phyloP scores from a whole-genome alignment of 2,113 vertebrate genomes.

The Regulus satrapa region DNA sequence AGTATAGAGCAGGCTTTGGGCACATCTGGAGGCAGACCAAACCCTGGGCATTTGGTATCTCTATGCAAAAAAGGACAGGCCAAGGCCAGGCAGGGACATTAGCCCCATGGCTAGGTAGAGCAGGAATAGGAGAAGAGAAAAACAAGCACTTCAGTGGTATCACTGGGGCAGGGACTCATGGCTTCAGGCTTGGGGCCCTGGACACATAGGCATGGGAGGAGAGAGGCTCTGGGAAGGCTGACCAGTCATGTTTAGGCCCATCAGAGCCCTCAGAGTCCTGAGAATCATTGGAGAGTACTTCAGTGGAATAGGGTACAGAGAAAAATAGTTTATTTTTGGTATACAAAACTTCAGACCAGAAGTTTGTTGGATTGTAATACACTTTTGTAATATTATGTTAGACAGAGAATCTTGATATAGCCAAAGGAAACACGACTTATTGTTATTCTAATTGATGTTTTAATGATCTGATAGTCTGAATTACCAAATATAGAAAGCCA shows the following conservation, averaged over 20 bases:
- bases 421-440: background rate
- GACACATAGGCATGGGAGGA: fast-evolving
- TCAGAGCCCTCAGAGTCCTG: background rate
- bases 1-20: background rate
- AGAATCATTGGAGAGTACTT: background rate
- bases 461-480: background rate
- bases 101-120: background rate
- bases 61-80: background rate
- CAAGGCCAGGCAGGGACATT: background rate
- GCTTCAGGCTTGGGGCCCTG: background rate
- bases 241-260: background rate
- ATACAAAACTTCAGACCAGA: background rate
- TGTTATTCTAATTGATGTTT: background rate
- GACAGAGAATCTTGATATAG: background rate
- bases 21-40: fast-evolving
- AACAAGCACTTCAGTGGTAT: background rate
- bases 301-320: background rate
- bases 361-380: background rate
- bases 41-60: background rate
- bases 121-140: background rate
- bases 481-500: background rate
- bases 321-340: background rate
- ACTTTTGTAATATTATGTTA: background rate
- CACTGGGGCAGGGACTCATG: too few species aligned
- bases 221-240: background rate